These are phyloP conservation scores for Anolis apletophallus DNA, from an alignment of 2,797 vertebrate species.

Conservation along the genomic window DNA sequence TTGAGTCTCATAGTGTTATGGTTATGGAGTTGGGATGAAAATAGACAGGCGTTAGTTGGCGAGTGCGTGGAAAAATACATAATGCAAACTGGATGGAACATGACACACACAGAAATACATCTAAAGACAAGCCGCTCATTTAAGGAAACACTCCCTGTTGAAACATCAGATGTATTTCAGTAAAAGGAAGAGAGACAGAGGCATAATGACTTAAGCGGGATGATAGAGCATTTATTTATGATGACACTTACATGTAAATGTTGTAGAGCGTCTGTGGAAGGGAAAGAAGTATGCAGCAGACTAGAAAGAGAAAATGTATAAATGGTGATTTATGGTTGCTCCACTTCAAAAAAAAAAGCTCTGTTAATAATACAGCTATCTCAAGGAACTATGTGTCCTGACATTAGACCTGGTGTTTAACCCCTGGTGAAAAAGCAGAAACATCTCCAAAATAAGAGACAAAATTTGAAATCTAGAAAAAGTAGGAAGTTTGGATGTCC, in stretches of 20 bases:
- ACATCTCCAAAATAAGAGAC: not conserved
- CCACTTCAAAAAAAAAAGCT: not conserved
- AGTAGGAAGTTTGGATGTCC: not conserved
- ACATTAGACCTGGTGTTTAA: too few relatives aligned
- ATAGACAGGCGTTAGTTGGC: not conserved
- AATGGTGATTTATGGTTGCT: constrained; percentile 32
- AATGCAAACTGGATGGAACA: not conserved
- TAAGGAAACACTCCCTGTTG: constrained; percentile 27
- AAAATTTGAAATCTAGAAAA: not conserved
- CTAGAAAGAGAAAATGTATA: constrained; percentile 58
- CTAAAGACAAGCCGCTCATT: constrained; percentile 12
- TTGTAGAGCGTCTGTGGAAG: constrained; percentile 73
- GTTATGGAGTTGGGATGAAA: not conserved
- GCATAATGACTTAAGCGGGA: constrained; percentile 1
- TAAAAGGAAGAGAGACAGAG: constrained; percentile 15
- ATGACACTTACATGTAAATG: constrained; percentile 66
- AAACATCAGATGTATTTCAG: constrained; percentile 15
- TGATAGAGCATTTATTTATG: constrained; percentile 4
- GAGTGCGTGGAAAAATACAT: constrained; percentile 32
- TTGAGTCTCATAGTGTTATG: not conserved
- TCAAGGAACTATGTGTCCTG: not conserved
- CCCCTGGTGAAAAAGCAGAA: not conserved
- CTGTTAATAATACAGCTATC: not conserved
- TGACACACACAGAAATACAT: not conserved
- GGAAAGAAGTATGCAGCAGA: constrained; percentile 68